A percentile compares a stretch with the other conserved stretches of the same genome.
Conservation (phyloP, 2,888 invertebrate species). For the Aelia acuminata region DNA sequence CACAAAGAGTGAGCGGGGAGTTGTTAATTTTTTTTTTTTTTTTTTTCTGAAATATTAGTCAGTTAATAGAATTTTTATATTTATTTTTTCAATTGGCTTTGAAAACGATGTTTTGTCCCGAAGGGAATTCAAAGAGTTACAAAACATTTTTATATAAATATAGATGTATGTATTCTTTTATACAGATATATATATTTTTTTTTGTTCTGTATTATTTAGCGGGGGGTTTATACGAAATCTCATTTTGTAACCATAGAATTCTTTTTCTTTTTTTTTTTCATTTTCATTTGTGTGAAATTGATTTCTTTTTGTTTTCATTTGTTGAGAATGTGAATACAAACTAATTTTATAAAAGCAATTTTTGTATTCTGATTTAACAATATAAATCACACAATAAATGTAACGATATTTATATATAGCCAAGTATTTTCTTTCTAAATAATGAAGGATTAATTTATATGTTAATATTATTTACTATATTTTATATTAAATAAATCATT, state of each 20-base stretch:
- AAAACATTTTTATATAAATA: conserved; percentile 36
- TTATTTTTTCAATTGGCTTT: conserved; percentile 44
- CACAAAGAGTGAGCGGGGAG: conserved; percentile 45
- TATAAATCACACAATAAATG: neutral
- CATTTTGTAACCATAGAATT: neutral
- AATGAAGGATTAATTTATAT: too few relatives aligned
- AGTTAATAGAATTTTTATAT: conserved; percentile 43
- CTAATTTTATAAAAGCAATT: neutral
- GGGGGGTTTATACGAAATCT: neutral
- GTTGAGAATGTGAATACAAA: neutral
- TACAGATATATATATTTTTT: conserved; percentile 5
- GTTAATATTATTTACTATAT: too few relatives aligned
- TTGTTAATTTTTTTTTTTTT: conserved; percentile 38
- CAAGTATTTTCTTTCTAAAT: too few relatives aligned
- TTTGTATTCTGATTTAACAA: neutral
- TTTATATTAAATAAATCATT: too few relatives aligned
- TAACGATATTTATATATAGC: too few relatives aligned
- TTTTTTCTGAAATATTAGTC: conserved; percentile 44
- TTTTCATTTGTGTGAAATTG: neutral
- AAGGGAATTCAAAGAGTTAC: conserved; percentile 16
- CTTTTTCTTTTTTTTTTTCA: neutral
- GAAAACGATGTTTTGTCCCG: conserved; percentile 27
- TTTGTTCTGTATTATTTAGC: conserved; percentile 21
- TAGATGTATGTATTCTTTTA: neutral
- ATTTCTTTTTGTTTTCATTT: neutral